These are phyloP conservation scores for Trinorchestia longiramus DNA, from an alignment of 1,140 invertebrate species.

Conservation along the genomic window DNA sequence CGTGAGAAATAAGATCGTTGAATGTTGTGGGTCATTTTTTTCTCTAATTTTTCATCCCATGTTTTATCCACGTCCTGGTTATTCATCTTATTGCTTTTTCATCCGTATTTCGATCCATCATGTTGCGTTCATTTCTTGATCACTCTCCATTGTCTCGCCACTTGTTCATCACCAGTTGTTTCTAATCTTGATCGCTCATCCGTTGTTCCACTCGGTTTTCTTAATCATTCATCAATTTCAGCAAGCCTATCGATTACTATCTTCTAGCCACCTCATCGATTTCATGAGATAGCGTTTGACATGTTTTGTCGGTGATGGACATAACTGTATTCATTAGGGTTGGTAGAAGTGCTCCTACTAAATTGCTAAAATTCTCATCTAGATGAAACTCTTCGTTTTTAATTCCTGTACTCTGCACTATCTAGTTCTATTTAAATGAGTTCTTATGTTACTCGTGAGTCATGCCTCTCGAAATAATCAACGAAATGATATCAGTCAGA, in stretches of 20 bases:
- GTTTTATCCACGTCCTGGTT: neutral
- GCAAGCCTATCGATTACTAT: neutral
- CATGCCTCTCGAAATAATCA: too few relatives aligned
- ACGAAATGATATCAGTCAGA: too few relatives aligned
- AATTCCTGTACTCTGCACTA: too few relatives aligned
- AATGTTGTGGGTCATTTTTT: neutral
- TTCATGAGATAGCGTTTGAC: neutral
- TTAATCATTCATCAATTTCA: neutral
- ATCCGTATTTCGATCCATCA: neutral
- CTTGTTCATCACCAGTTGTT: neutral
- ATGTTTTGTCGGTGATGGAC: neutral
- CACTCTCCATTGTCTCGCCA: neutral
- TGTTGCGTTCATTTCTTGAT: neutral
- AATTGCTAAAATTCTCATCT: too few relatives aligned
- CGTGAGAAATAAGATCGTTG: neutral
- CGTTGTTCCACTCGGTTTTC: neutral
- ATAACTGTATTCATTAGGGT: neutral
- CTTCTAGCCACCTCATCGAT: neutral
- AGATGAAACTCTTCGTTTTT: too few relatives aligned
- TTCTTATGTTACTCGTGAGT: too few relatives aligned
- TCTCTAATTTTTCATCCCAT: neutral
- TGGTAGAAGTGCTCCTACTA: neutral
- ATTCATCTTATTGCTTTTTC: neutral
- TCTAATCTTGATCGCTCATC: neutral
- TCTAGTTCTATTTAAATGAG: too few relatives aligned